phyloP scores from a whole-genome alignment of 2,888 invertebrate species.

The Aphrophora alni region DNA sequence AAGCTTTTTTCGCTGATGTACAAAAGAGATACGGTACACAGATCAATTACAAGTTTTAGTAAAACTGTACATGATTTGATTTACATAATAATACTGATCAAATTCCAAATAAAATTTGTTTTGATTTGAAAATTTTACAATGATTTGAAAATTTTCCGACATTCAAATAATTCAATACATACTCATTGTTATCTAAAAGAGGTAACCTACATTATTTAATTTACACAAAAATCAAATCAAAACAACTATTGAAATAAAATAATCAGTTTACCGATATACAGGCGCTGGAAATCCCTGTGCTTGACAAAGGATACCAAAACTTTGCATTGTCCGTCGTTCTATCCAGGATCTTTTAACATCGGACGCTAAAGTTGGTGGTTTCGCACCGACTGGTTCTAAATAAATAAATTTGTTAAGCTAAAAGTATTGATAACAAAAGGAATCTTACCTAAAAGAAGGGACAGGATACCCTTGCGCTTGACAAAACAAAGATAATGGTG shows the following conservation, averaged over 20 bases:
- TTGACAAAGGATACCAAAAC: slow-evolving; percentile 58
- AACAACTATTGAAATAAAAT: background rate
- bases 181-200: too few species aligned
- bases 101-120: too few species aligned
- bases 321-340: slow-evolving; percentile 42
- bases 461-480: slow-evolving; percentile 79
- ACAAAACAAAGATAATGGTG: slow-evolving; percentile 70
- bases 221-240: background rate
- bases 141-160: too few species aligned
- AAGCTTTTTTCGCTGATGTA: too few species aligned
- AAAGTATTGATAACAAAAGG: slow-evolving; percentile 48
- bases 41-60: too few species aligned
- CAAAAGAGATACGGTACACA: too few species aligned
- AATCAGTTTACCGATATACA: slow-evolving; percentile 60
- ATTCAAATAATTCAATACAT: too few species aligned
- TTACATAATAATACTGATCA: too few species aligned
- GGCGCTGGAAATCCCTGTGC: slow-evolving; percentile 66
- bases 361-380: slow-evolving; percentile 66
- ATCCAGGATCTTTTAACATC: slow-evolving; percentile 47
- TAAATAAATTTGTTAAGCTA: background rate
- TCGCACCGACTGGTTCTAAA: slow-evolving; percentile 61
- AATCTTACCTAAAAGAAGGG: slow-evolving; percentile 70
- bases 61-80: too few species aligned
- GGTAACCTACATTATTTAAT: too few species aligned
- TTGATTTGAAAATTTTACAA: too few species aligned